These are phyloP conservation scores for Cardiocondyla obscurior DNA, from an alignment of 1,140 invertebrate genomes.

Conservation along the genomic window DNA sequence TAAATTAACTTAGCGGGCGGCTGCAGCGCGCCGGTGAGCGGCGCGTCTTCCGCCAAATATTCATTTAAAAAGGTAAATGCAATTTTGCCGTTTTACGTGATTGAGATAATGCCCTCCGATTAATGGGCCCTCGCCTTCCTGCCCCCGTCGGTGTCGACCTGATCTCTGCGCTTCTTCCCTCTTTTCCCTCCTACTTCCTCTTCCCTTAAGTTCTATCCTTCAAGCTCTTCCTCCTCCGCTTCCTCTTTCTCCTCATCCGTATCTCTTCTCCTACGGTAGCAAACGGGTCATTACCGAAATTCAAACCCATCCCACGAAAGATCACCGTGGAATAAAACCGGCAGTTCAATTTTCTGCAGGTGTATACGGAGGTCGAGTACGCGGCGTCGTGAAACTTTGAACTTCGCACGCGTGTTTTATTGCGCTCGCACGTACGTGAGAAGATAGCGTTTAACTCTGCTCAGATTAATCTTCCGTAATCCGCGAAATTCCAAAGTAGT, in stretches of 20 bases:
- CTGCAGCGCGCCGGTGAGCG: slow-evolving; percentile 67
- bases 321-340: slow-evolving; percentile 61
- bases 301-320: slow-evolving; percentile 71
- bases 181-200: not conserved
- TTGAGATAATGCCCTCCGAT: slow-evolving; percentile 84
- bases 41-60: slow-evolving; percentile 82
- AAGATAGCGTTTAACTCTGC: not conserved
- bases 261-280: slow-evolving; percentile 77
- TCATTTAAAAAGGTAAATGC: slow-evolving; percentile 85
- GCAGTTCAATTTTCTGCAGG: slow-evolving; percentile 66
- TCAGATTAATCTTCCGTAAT: slow-evolving; percentile 7
- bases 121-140: slow-evolving; percentile 75
- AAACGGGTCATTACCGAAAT: slow-evolving; percentile 81
- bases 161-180: slow-evolving; percentile 51
- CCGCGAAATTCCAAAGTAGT: not conserved
- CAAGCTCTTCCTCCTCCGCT: slow-evolving; percentile 43
- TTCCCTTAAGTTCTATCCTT: slow-evolving; percentile 38
- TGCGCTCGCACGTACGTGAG: not conserved
- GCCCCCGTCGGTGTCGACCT: slow-evolving; percentile 23
- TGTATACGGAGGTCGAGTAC: slow-evolving; percentile 40
- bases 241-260: slow-evolving; percentile 48
- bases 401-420: slow-evolving; percentile 25
- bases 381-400: slow-evolving; percentile 5
- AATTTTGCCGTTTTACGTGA: slow-evolving; percentile 85
- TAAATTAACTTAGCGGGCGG: slow-evolving; percentile 84